phyloP scores from a whole-genome alignment of 2,113 vertebrate species.

The Ceyx melanurus region DNA sequence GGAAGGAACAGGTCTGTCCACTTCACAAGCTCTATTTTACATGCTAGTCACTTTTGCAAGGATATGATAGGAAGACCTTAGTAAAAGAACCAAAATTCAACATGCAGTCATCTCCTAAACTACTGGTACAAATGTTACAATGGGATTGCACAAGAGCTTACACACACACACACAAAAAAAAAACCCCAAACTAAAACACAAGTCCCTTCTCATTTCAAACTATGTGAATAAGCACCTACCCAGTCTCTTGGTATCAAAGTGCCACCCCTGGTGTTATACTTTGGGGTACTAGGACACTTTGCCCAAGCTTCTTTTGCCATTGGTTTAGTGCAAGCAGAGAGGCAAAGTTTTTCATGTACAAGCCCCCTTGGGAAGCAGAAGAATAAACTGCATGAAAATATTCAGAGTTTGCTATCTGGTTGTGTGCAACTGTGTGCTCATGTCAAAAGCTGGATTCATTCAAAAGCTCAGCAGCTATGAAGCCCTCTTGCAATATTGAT shows the following conservation, averaged over 20 bases:
- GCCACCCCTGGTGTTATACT: background rate
- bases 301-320: background rate
- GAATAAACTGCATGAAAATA: background rate
- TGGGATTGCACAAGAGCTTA: background rate
- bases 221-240: background rate
- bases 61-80: background rate
- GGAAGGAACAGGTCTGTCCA: background rate
- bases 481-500: background rate
- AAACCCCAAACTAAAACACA: background rate
- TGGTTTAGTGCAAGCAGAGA: background rate
- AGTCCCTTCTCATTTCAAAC: background rate
- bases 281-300: background rate
- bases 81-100: background rate
- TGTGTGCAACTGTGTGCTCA: background rate
- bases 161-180: background rate
- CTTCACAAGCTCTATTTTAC: background rate
- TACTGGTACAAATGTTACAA: background rate
- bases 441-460: background rate
- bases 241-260: background rate
- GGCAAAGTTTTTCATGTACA: background rate
- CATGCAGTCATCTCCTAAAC: background rate
- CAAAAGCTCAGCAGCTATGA: background rate
- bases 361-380: background rate
- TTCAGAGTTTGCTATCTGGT: background rate
- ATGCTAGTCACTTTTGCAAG: background rate